Base-by-base conservation (phyloP, 2,113 vertebrate genomes). In the Cryptomyrus ogoouensis region DNA sequence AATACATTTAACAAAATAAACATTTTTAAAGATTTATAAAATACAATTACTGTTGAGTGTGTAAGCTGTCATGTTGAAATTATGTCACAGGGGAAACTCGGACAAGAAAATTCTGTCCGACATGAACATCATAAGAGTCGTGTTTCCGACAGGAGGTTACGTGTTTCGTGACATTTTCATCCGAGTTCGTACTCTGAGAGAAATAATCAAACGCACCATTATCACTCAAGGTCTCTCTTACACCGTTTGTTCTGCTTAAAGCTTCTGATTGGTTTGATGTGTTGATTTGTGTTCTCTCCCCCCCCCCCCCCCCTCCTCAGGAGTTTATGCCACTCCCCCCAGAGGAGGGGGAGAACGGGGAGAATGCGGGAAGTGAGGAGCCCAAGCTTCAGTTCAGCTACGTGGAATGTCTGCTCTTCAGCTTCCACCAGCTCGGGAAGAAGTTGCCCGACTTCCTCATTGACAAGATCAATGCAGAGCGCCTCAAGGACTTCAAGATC, bases 301-400 rank as follows among this genome's bases (percentile, higher is more conserved):
- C n/a, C 35, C 27, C 10, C 31, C 88, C 5, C 24, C 89, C n/a
- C 46, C 85, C 5, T 89, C 53, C 1, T 83, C 83, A 99, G 98
- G 98, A 99, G 89, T 99, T 97, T 87, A 99, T 99, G 98, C 98
- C 98, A 0, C 96, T 98, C 70, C 98, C 98, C 77, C 98, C 98
- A 35, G 98, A 99, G 66, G 98, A 99, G 92, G 97, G 95, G 35
- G 98, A 99, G 93, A 99, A 99, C 2, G 99, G 99, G 1, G 98
- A 99, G 88, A 99, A 98, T 49, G 93, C 98, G 0, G 95, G 95
- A 0, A 97, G 87, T 2, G 98, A 99, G 91, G 99, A 99, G 88
- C 98, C 99, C 77, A 99, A 99, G 93, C 90, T 99, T 9, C 98
- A 99, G 13, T 99, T 99, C 95, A 99, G 99, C 93, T 98, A 99